Evolutionary conservation across 1,140 invertebrate genomes (phyloP).

Genomic region (Cardiocondyla obscurior): DNA sequence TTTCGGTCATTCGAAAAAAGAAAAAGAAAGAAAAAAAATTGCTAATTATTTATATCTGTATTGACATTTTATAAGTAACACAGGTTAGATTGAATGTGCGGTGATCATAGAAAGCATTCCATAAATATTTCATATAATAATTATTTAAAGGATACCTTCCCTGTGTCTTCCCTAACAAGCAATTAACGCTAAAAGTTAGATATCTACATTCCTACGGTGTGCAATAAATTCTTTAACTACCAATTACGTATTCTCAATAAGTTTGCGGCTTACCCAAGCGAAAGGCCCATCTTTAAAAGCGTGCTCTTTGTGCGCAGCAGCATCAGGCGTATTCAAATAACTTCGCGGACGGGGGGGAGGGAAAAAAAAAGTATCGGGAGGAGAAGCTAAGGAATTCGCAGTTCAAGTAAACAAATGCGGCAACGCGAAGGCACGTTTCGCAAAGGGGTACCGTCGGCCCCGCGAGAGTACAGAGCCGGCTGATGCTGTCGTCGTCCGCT

Average conservation of each 20-base stretch:
- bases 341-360: not conserved
- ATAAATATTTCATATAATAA: not conserved
- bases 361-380: not conserved
- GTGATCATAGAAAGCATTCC: not conserved
- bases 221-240: not conserved
- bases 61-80: not conserved
- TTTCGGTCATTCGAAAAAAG: too few species aligned
- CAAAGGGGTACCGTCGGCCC: slow-evolving; percentile 57
- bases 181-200: not conserved
- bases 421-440: slow-evolving; percentile 18
- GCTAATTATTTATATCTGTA: not conserved
- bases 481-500: slow-evolving; percentile 63
- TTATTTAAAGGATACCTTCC: not conserved
- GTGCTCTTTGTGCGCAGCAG: not conserved
- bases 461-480: slow-evolving; percentile 52
- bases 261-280: not conserved
- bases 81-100: not conserved
- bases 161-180: not conserved
- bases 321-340: slow-evolving; percentile 16
- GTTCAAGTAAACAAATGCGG: slow-evolving; percentile 66
- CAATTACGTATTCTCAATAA: slow-evolving; percentile 3
- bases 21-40: too few species aligned
- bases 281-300: not conserved
- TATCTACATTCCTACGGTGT: not conserved
- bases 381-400: slow-evolving; percentile 37